Evolutionary conservation across 2,888 invertebrate genomes (phyloP), one percentile per base, ranked within the genome.

Genomic region (Dynastes grantii): DNA sequence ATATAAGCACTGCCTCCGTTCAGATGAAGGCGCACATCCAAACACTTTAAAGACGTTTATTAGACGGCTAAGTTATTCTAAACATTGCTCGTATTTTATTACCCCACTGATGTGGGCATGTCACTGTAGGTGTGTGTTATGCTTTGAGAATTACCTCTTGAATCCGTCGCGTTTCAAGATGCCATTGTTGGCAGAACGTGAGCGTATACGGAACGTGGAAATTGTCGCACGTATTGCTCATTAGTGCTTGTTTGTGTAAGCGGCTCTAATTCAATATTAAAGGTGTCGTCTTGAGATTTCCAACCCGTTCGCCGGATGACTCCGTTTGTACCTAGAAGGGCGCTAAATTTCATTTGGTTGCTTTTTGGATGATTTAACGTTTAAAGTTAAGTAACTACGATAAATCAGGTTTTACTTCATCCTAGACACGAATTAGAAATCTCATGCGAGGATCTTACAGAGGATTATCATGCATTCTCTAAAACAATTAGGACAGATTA

Each of bases 41-140:
- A 45, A 45, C 45, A 16, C 40, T 67, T 67, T n/a, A 22, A 67
- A 71, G 71, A 71, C 71, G 40, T 71, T 71, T 71, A 71, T 71
- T 71, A 71, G 71, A 71, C 55, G 55, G 55, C 55, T 32, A 71
- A 71, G 37, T 71, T 71, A 58, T 16, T 61, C 27, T n/a, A 61
- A 61, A 29, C 61, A 61, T 61, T 53, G n/a, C 53, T 53, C 61
- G 29, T 27, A 61, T 61, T 61, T 61, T 61, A 61, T 61, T 61
- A 61, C 61, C 53, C 16, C n/a, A 1, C 6, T 6, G 11, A 6
- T 22, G 11, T 22, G 16, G n/a, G 4, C 22, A 5, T 37, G 32
- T 37, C 4, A 5, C 32, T 5, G 32, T 27, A 22, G 22, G 22
- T 61, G 2, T 27, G 11, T 1, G 27, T 61, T 11, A 16, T 27